Base-by-base conservation (phyloP, 2,888 invertebrate genomes). In the Danaus chrysippus region DNA sequence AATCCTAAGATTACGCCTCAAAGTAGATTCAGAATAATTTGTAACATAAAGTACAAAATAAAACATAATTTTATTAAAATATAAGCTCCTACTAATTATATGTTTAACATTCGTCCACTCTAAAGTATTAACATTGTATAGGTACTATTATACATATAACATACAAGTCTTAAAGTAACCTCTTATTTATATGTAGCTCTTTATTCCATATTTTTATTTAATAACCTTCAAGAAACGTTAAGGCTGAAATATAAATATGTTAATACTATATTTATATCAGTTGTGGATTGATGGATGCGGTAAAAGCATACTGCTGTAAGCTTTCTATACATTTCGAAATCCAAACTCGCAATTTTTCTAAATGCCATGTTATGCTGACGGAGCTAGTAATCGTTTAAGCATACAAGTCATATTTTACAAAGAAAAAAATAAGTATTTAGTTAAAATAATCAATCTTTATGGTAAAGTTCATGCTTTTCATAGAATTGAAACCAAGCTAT, bases 1-100 rank as follows among this genome's bases (percentile, higher is more conserved):
- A 49, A 57, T 57, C 44, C 43, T 46, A 46, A 42, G 44, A 42
- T 10, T 23, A 19, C 43, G 13, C 19, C 46, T 57, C 44, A 57
- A 57, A 46, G 57, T n/a, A 13, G 10, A 6, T n/a, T 10, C n/a
- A 44, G 46, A 46, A 56, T 19, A 43, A 42, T 11, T 9, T 11
- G 8, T 42, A 56, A 42, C 42, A n/a, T n/a, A n/a, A n/a, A n/a
- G n/a, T n/a, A n/a, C n/a, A n/a, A n/a, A n/a, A n/a, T n/a, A n/a
- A n/a, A n/a, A n/a, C n/a, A 17, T 17, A 2, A 56, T 19, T 42
- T 42, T 17, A 42, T 43, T 15, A 42, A 42, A 19, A 42, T 56
- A n/a, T 34, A 34, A 34, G 3, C 23, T 34, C 23, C 23, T 34
- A 5, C 8, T 34, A 5, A 34, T 5, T 34, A 6, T 34, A 34